Evolutionary conservation across 2,888 invertebrate species (phyloP).

Genomic region (Eilema griseolum): DNA sequence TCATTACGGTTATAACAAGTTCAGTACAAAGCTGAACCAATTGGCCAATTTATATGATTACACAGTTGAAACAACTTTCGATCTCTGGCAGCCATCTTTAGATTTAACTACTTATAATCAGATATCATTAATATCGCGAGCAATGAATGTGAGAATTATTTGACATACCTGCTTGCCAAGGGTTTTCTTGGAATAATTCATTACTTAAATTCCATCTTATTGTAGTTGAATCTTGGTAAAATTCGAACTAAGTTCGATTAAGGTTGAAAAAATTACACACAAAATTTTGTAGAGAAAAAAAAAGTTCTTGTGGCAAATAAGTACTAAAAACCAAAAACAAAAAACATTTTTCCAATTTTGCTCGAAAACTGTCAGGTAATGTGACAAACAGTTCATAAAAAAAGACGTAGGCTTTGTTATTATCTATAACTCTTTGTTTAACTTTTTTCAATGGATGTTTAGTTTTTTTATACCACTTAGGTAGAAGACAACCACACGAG

Average conservation of each 20-base stretch:
- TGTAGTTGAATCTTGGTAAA: not conserved
- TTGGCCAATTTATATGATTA: slow-evolving; percentile 25
- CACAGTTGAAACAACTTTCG: slow-evolving; percentile 25
- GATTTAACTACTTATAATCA: slow-evolving; percentile 17
- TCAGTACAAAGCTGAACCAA: not conserved
- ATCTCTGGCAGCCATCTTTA: slow-evolving; percentile 33
- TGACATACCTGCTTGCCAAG: not conserved
- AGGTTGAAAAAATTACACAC: too few species aligned
- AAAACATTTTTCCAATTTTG: too few species aligned
- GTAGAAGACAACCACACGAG: too few species aligned
- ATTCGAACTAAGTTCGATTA: not conserved
- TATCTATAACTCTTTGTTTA: too few species aligned
- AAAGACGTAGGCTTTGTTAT: too few species aligned
- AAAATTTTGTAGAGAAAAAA: too few species aligned
- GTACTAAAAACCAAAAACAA: too few species aligned
- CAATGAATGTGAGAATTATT: not conserved
- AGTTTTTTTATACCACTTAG: too few species aligned
- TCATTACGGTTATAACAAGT: not conserved
- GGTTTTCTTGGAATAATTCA: not conserved
- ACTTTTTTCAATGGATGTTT: too few species aligned
- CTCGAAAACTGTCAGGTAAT: too few species aligned
- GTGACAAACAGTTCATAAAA: too few species aligned
- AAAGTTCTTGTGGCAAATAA: too few species aligned
- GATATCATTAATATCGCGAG: not conserved
- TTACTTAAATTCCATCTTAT: not conserved